Evolutionary conservation across 2,797 vertebrate species (phyloP), one percentile per base, ranked within the genome.

Genomic region (Phrynocephalus vlangalii): DNA sequence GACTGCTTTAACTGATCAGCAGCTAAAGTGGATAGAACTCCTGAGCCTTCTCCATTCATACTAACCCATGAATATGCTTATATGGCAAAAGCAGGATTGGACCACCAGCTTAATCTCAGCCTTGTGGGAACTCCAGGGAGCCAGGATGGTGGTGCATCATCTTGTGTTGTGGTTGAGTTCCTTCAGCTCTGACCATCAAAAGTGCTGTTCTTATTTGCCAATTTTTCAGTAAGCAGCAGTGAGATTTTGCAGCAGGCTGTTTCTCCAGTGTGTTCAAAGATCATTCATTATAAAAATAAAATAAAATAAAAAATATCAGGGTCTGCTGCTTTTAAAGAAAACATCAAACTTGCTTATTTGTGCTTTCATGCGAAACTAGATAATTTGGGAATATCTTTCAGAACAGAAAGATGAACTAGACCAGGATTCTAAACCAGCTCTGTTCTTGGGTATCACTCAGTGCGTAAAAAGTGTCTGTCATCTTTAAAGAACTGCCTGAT

Each of bases 361-460:
- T 48, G 78, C 92, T 1, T 79, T 78, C 72, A 87, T 91, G 72
- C 73, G 48, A 44, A 87, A 66, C 10, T 82, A 33, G 30, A 83
- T 87, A 30, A 78, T 85, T 85, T 85, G 60, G 86, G 6, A 87
- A 86, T 3, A 56, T 70, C 10, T 24, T 88, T 87, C 63, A 75
- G 8, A 67, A 63, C 63, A 85, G 20, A 83, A 93, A 73, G 2
- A 90, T 15, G 11, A 87, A 90, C 71, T 87, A 84, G 63, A 84
- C 72, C 82, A 63, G 78, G 87, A 79, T 87, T 86, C 91, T 78
- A 73, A 89, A 79, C 81, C 78, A 89, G 6, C 20, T 13, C n/a
- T 82, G 82, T 10, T 88, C 4, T 84, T 22, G 20, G 86, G 83
- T 52, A 83, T 33, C 0, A 70, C 71, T 85, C 44, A 0, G 6